Evolutionary conservation across 2,888 invertebrate species (phyloP).

Genomic region (Rhamnusium bicolor): DNA sequence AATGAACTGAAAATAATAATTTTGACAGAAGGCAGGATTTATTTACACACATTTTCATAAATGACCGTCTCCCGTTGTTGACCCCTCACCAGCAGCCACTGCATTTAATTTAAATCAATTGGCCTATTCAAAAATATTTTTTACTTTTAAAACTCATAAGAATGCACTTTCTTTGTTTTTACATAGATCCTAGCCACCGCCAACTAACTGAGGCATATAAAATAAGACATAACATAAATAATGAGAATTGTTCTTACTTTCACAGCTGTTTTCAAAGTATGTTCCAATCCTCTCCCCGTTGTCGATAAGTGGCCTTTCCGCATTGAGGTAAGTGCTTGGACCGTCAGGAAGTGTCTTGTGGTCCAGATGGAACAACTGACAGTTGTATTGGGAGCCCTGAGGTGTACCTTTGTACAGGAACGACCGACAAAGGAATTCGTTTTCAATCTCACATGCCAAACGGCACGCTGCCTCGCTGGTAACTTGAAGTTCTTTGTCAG

Average conservation of each 20-base stretch:
- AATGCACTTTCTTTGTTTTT: neutral
- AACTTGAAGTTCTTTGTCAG: constrained; percentile 93
- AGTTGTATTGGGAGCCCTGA: constrained; percentile 87
- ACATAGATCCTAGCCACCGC: neutral
- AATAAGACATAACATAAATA: no score
- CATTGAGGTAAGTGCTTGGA: constrained; percentile 91
- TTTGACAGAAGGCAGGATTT: no score
- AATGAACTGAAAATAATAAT: no score
- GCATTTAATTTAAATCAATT: no score
- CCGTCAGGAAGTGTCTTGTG: constrained; percentile 94
- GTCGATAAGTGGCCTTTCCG: constrained; percentile 91
- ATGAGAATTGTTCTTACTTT: constrained; percentile 76
- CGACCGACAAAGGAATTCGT: constrained; percentile 92
- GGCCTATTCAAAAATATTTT: no score
- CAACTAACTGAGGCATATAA: no score
- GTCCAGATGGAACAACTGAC: constrained; percentile 92
- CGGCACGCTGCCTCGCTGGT: constrained; percentile 92
- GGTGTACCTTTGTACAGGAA: constrained; percentile 78
- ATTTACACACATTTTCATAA: no score
- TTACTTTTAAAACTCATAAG: no score
- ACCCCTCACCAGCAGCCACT: no score
- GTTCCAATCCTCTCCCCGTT: constrained; percentile 92
- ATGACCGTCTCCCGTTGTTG: no score
- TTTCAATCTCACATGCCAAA: constrained; percentile 92
- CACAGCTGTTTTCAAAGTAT: constrained; percentile 93